Percentiles rank a stretch among this genome's conserved stretches.
Conservation (phyloP, 2,797 vertebrate genomes). For the Onychomys leucogaster region DNA sequence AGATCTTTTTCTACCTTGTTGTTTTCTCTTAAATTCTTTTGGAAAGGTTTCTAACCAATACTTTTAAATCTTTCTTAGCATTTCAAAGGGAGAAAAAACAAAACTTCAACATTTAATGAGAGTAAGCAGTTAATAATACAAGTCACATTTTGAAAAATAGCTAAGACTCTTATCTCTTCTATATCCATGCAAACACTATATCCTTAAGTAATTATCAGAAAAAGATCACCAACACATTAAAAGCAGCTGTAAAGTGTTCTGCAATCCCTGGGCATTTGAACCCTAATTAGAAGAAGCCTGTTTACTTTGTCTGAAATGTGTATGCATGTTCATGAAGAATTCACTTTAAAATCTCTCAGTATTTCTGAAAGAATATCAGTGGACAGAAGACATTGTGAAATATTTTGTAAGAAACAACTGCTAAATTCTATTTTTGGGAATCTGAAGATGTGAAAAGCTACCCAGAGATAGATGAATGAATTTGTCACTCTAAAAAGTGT, state of each 20-base stretch:
- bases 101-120: neutral
- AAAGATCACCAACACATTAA: neutral
- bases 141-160: neutral
- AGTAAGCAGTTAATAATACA: conserved; percentile 21
- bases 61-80: neutral
- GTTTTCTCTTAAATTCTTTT: neutral
- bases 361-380: neutral
- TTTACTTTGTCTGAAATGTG: neutral
- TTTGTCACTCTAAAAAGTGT: neutral
- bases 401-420: neutral
- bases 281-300: conserved; percentile 11
- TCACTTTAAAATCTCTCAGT: neutral
- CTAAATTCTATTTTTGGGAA: neutral
- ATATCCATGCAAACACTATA: neutral
- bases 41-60: neutral
- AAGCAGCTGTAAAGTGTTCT: neutral
- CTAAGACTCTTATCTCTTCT: neutral
- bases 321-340: neutral
- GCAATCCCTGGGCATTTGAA: conserved; percentile 9
- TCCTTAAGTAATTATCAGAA: neutral
- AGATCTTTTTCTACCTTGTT: neutral
- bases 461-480: neutral
- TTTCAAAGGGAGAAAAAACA: neutral
- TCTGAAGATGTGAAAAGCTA: neutral
- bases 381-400: neutral